Evolutionary conservation across 64 coral and sea anemone species (phyloP), one percentile per base, ranked within the genome.

Genomic region (Trachythela sp.): DNA sequence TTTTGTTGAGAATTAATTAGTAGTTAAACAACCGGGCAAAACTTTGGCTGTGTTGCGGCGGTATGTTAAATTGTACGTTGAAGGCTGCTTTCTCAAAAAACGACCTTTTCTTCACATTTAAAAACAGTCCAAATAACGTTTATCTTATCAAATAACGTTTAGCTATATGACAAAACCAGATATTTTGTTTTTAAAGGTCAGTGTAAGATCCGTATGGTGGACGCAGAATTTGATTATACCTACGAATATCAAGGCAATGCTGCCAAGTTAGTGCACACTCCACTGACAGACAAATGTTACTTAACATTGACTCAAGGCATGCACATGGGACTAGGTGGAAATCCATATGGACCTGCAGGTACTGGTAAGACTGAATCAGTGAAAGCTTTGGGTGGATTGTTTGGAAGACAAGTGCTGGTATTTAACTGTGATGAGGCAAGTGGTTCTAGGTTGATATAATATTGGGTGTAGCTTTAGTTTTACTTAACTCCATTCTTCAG

Each of bases 361-460:
- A 99, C 96, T 76, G 96, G 96, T 9, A 99, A 99, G 70, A 99
- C 96, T 40, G 96, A 99, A 39, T 99, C 96, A 35, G 96, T 99
- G 4, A 99, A 99, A 77, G 96, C 96, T 30, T 84, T 99, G 3
- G 96, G 96, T 13, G 96, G 96, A 38, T 84, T 99, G 86, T 99
- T 99, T 95, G 96, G 96, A 0, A 86, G 96, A 87, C 96, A 99
- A 26, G 96, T 99, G 45, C 87, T 99, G 1, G 93, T 99, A 14
- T 99, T 99, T 75, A 99, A 99, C 84, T 99, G 96, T 84, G 96
- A 99, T 58, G 96, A 99, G 91, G 96, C 94, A 77, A 70, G 75
- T 80, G 31, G 13, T 34, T 22, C 3, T n/a, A 3, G 59, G 3
- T 68, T 68, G 20, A n/a, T n/a, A n/a, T n/a, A n/a, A n/a, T n/a